phyloP scores from a whole-genome alignment of 2,888 invertebrate genomes.

The Lagria hirta region DNA sequence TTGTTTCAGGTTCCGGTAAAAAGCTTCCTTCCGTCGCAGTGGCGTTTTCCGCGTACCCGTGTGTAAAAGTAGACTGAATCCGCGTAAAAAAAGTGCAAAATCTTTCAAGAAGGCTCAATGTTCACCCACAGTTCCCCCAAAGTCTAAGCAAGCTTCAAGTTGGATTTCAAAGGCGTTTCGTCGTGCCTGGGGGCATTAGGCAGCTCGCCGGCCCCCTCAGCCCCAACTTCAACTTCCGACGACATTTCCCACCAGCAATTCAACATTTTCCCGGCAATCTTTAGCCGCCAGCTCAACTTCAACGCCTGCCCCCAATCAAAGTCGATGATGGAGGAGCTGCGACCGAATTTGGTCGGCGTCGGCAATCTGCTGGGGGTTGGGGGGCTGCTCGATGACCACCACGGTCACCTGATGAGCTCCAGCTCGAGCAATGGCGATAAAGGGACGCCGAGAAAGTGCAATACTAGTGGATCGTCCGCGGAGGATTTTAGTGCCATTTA shows the following conservation, averaged over 20 bases:
- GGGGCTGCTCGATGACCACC: conserved; percentile 78
- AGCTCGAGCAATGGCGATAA: conserved; percentile 54
- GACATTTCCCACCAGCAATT: conserved; percentile 74
- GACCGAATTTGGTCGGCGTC: conserved; percentile 78
- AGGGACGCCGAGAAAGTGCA: conserved; percentile 66
- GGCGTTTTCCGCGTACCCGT: too few species aligned
- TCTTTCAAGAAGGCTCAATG: too few species aligned
- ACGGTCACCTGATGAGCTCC: conserved; percentile 58
- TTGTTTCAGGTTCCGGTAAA: too few species aligned
- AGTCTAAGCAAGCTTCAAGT: conserved; percentile 63
- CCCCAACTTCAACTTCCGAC: conserved; percentile 52
- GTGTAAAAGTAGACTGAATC: too few species aligned
- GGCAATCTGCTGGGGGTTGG: conserved; percentile 77
- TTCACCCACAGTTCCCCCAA: conserved; percentile 30
- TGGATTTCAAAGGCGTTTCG: conserved; percentile 82
- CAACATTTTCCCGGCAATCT: conserved; percentile 89
- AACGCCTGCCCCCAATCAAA: conserved; percentile 70
- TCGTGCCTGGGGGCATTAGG: conserved; percentile 64
- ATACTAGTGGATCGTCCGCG: conserved; percentile 76
- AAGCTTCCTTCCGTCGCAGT: too few species aligned
- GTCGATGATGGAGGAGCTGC: conserved; percentile 79
- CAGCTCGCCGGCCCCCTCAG: conserved; percentile 60
- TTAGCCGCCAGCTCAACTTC: conserved; percentile 86
- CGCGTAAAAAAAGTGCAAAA: too few species aligned
- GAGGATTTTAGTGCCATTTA: conserved; percentile 89